Evolutionary conservation across 2,113 vertebrate species (phyloP).

Genomic region (crab-eating macaque (Macaca fascicularis)): T2T-MFA8v1.1 NC_088378.1:2418001-2418500

Average conservation of each 20-base stretch:
- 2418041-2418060: background rate
- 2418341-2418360: background rate
- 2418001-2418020: background rate
- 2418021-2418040: background rate
- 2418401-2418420: too few species aligned
- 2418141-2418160: background rate
- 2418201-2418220: background rate
- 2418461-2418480: background rate
- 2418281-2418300: fast-evolving
- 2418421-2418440: too few species aligned
- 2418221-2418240: too few species aligned
- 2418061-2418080: background rate
- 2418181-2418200: background rate
- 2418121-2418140: too few species aligned
- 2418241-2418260: background rate
- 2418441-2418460: too few species aligned
- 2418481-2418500: background rate
- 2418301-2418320: background rate
- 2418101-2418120: background rate
- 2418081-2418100: background rate
- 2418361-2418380: background rate
- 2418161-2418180: background rate
- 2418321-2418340: background rate
- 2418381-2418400: background rate
- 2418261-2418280: background rate